A percentile compares a stretch with the other conserved stretches of the same genome.
These are phyloP conservation scores for Dryas iulia DNA, from an alignment of 1,140 invertebrate species.

Conservation along the genomic window DNA sequence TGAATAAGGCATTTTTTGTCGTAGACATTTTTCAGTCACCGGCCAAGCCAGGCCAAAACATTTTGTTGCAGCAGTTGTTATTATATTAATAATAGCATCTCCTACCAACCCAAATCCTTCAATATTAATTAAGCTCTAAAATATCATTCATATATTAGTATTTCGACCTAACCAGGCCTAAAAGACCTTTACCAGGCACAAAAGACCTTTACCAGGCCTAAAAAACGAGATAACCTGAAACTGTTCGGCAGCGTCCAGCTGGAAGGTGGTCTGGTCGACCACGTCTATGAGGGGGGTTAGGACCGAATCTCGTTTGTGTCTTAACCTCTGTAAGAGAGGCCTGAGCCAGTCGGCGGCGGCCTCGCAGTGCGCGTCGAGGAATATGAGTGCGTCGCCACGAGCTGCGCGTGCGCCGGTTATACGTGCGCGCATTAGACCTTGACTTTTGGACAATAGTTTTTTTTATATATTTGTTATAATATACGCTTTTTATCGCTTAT, in stretches of 20 bases:
- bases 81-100: neutral
- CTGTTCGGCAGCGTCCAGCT: conserved; percentile 85
- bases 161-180: neutral
- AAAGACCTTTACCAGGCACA: too few relatives aligned
- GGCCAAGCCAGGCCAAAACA: too few relatives aligned
- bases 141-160: neutral
- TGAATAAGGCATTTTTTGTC: too few relatives aligned
- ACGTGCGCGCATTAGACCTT: conserved; percentile 92
- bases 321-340: conserved; percentile 91
- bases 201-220: neutral
- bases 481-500: too few relatives aligned
- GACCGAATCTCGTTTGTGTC: conserved; percentile 88
- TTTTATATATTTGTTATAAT: too few relatives aligned
- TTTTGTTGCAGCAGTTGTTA: too few relatives aligned
- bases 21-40: too few relatives aligned
- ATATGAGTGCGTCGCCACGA: conserved; percentile 92
- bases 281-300: conserved; percentile 96
- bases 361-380: conserved; percentile 98
- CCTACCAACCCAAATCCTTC: neutral
- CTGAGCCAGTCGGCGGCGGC: conserved; percentile 91
- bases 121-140: neutral
- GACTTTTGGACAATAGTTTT: conserved; percentile 48
- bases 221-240: conserved; percentile 79
- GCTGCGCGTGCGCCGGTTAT: conserved; percentile 89
- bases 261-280: conserved; percentile 91